A percentile compares a stretch with the other conserved stretches of the same genome.
Evolutionary conservation across 2,888 invertebrate species (phyloP).

Genomic region (Scaptomyza flava): DNA sequence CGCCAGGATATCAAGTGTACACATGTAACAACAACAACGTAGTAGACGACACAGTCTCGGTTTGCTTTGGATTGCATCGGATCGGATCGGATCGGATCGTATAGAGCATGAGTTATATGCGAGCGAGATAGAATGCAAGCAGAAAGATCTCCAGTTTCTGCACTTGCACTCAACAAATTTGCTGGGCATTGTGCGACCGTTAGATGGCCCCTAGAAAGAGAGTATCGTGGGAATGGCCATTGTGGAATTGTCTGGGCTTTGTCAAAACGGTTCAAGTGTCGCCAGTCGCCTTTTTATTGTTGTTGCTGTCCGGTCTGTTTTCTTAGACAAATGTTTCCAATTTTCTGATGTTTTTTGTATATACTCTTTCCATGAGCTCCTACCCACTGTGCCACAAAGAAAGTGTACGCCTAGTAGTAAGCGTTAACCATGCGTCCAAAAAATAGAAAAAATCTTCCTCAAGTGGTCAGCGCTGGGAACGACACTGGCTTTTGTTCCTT

Average conservation of each 20-base stretch:
- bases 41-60: conserved; percentile 37
- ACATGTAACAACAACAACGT: conserved; percentile 36
- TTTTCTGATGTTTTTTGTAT: conserved; percentile 56
- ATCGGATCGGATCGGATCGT: conserved; percentile 20
- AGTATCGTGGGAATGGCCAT: conserved; percentile 78
- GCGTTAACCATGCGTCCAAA: conserved; percentile 75
- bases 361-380: conserved; percentile 19
- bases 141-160: conserved; percentile 76
- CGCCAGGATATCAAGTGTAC: conserved; percentile 80
- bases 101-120: conserved; percentile 59
- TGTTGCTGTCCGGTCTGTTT: conserved; percentile 47
- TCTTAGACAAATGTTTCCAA: conserved; percentile 74
- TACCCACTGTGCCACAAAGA: conserved; percentile 59
- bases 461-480: conserved; percentile 76
- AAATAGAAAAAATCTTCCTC: conserved; percentile 35
- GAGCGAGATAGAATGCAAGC: conserved; percentile 46
- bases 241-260: conserved; percentile 69
- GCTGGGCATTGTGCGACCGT: conserved; percentile 56
- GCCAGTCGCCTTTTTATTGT: conserved; percentile 52
- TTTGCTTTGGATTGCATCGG: conserved; percentile 8
- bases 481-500: conserved; percentile 40
- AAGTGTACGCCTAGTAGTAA: conserved; percentile 58
- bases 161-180: conserved; percentile 67
- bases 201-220: conserved; percentile 70
- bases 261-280: conserved; percentile 77